Conservation (phyloP, 2,113 vertebrate species). For the Labeo catla region DNA sequence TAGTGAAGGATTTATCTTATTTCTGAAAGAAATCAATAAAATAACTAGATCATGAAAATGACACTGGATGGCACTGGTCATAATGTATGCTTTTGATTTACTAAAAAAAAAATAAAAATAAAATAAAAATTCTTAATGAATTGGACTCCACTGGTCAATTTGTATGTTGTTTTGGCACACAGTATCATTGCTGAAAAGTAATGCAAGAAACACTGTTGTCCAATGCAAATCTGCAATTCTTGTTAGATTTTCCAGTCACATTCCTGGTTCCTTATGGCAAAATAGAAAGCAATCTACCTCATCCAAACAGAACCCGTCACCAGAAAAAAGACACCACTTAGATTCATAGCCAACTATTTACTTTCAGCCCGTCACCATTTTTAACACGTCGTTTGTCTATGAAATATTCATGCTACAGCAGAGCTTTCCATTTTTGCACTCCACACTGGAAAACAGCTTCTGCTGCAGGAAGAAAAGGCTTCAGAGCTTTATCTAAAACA, state of each 20-base stretch:
- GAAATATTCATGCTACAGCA: constrained; percentile 33
- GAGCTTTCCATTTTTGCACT: constrained; percentile 27
- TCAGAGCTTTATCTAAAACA: constrained; percentile 21
- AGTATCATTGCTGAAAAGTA: background rate
- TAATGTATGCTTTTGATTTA: too few species aligned
- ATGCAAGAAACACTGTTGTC: background rate
- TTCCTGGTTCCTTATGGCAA: background rate
- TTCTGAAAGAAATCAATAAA: too few species aligned
- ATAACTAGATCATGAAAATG: too few species aligned
- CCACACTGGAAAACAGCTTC: background rate
- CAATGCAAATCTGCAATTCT: background rate
- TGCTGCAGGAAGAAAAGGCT: background rate
- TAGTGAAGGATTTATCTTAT: too few species aligned
- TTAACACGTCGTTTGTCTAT: constrained; percentile 31
- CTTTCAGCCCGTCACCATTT: constrained; percentile 3
- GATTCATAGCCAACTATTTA: constrained; percentile 14
- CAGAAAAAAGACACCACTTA: background rate
- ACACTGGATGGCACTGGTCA: too few species aligned
- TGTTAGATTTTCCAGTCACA: background rate
- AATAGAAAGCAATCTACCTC: background rate
- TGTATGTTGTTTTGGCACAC: background rate
- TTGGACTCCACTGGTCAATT: background rate
- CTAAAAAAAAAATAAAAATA: too few species aligned
- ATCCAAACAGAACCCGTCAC: background rate
- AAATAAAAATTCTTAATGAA: too few species aligned